Base-by-base conservation (phyloP, 2,797 vertebrate genomes). In the Natrix natrix region DNA sequence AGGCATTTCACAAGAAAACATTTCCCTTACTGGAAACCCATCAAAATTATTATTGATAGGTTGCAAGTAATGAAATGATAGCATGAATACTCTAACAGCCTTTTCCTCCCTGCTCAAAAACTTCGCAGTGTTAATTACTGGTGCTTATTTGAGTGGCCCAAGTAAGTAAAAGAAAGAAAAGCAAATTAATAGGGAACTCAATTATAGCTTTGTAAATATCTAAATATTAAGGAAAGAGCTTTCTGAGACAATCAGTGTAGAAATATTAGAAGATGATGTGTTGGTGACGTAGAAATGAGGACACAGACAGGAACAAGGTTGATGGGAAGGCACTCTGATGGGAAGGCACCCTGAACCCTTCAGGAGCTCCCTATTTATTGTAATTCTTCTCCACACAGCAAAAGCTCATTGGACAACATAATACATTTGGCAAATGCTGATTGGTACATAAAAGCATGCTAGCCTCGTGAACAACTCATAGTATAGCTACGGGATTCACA, bases 181-280 rank as follows among this genome's bases (percentile, higher is more conserved):
- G 66, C 57, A 83, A 57, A 57, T 91, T 91, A 91, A 88, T 93
- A 66, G 92, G 86, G 86, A 66, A 61, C 56, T 52, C 60, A 86
- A 54, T 32, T 1, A n/a, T n/a, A 60, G 14, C 20, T 88, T 93
- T 91, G 55, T 56, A 91, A 61, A 88, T 69, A 90, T 78, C 37
- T 74, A 24, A 24, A 20, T 86, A 52, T 5, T 52, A 59, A 56
- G 1, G 43, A 93, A 52, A 43, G 63, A 88, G 54, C 20, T 78
- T 17, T 48, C 37, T 69, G 16, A 43, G n/a, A 61, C 14, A 90
- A 17, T 22, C 43, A n/a, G 24, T 60, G 43, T 26, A 56, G 63
- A 26, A 37, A 26, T 69, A 55, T 24, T 28, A 48, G 14, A 52
- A 93, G 60, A n/a, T 56, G 32, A 37, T 37, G 32, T 37, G 32